phyloP scores from a whole-genome alignment of 2,888 invertebrate species.

The Drosophila birchii region DNA sequence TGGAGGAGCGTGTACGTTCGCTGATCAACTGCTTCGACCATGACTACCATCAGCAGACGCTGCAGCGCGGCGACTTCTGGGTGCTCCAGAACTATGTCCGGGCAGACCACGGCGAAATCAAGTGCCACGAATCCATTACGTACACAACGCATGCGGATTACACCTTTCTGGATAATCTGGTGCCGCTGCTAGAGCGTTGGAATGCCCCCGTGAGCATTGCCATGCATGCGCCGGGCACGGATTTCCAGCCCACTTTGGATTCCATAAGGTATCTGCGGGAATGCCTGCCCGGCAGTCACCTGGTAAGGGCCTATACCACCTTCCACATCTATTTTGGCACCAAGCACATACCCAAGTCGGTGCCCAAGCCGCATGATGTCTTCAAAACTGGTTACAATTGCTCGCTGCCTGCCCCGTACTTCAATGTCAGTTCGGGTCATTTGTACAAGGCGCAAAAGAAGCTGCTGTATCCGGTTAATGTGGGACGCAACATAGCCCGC shows the following conservation, averaged over 20 bases:
- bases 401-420: slow-evolving; percentile 89
- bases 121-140: slow-evolving; percentile 94
- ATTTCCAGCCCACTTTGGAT: slow-evolving; percentile 91
- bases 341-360: slow-evolving; percentile 92
- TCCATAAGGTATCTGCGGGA: slow-evolving; percentile 92
- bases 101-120: slow-evolving; percentile 88
- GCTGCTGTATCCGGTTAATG: slow-evolving; percentile 94
- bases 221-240: slow-evolving; percentile 93
- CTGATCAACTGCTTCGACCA: slow-evolving; percentile 88
- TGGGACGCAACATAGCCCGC: slow-evolving; percentile 94
- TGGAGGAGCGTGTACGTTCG: slow-evolving; percentile 83
- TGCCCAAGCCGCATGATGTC: slow-evolving; percentile 88
- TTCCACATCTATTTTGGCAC: slow-evolving; percentile 96
- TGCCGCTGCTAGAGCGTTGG: slow-evolving; percentile 94
- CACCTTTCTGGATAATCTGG: slow-evolving; percentile 95
- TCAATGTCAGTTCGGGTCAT: slow-evolving; percentile 87
- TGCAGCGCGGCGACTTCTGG: slow-evolving; percentile 93
- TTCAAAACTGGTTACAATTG: slow-evolving; percentile 89
- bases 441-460: slow-evolving; percentile 93
- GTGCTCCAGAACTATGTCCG: slow-evolving; percentile 94
- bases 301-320: slow-evolving; percentile 91
- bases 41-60: slow-evolving; percentile 86
- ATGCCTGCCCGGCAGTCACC: slow-evolving; percentile 88
- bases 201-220: slow-evolving; percentile 94
- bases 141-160: slow-evolving; percentile 97